Evolutionary conservation across 2,888 invertebrate genomes (phyloP), one percentile per base, ranked within the genome.

Genomic region (Lymantria monacha): DNA sequence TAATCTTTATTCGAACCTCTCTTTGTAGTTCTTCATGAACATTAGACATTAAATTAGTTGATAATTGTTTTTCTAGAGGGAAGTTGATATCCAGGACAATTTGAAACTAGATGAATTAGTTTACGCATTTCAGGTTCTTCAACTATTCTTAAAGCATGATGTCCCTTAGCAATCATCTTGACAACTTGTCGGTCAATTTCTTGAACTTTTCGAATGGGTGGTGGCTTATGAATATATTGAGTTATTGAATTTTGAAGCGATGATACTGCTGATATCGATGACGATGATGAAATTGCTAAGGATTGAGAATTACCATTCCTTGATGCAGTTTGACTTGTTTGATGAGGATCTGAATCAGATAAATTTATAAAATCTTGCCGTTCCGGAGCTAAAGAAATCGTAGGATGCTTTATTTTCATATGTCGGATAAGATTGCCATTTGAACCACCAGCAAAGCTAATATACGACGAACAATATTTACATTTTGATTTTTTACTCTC

Each of bases 131-230:
- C 54, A 15, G 44, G 47, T 46, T 59, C 57, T 36, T 62, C 57
- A 11, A 61, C 57, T n/a, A 59, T 51, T 12, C 59, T 43, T 1
- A 65, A 37, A 13, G 56, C 48, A 31, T 60, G 61, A 49, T 64
- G 60, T 14, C 59, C 57, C 45, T 57, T 59, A 11, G 49, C 48
- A 12, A 62, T 46, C 59, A 61, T 60, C 42, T 43, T 44, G 2
- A 63, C 57, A 10, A 61, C 38, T 44, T 63, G 56, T 11, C 48
- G 46, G 53, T 62, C 53, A 40, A 46, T 46, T 22, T 53, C 59
- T 5, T 65, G 57, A 3, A 55, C 52, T 44, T 58, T 59, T 33
- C 55, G 50, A 22, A 42, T n/a, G 10, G 52, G 37, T 11, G 51
- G 53, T 50, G 54, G 57, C 42, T 42, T 53, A 3, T 55, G 42